Base-by-base conservation (phyloP, 2,888 invertebrate genomes). In the Mythimna vitellina region DNA sequence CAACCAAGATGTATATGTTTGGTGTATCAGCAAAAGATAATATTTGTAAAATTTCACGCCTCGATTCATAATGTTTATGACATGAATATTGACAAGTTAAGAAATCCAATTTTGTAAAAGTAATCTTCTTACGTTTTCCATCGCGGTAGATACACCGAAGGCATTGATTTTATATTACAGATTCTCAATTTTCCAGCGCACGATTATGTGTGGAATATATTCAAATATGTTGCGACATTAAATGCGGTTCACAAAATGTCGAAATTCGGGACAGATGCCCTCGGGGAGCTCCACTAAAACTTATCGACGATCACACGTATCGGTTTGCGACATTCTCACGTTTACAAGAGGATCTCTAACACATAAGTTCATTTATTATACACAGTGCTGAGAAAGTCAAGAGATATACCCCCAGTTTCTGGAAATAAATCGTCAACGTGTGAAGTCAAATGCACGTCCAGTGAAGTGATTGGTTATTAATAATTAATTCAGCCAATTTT, bases 41-140 rank as follows among this genome's bases (percentile, higher is more conserved):
- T 74, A 75, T 73, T 57, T 62, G 61, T 70, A 77, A 73, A 73
- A 58, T 63, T 58, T 73, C 71, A 73, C 81, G 76, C 76, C 68
- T 72, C 78, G 65, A 72, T 78, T 78, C 71, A 83, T 81, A 81
- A 84, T 79, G 62, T 70, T 86, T 81, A 79, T 79, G 84, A 76
- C 75, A 81, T 77, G 81, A 81, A 84, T 84, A 86, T 81, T 73
- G 81, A 75, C 78, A 83, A 78, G 84, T 82, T 85, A 74, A 70
- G 60, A 81, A 78, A 84, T 78, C 81, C 78, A 84, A 84, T 86
- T 81, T 84, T 86, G 66, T 73, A 67, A 83, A 81, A 78, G 81
- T 86, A 81, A 81, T 78, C 66, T 75, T 80, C 70, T 81, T 66
- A 73, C 76, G 51, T 73, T 65, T 70, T 76, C 61, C 71, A 70